Evolutionary conservation across 2,113 vertebrate genomes (phyloP).

Genomic region (Brevimyrus niger): DNA sequence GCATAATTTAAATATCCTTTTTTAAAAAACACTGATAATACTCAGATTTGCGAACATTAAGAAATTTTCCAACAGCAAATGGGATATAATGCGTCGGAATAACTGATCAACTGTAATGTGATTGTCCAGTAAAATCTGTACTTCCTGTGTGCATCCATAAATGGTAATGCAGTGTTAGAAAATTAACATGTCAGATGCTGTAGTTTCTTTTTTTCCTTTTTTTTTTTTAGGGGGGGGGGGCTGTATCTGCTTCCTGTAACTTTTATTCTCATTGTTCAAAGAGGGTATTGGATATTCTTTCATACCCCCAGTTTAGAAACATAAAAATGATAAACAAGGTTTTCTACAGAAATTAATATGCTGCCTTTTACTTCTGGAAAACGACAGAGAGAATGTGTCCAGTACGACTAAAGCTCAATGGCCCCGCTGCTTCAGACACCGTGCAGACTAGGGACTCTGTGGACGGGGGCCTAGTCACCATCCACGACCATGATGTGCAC

Average conservation of each 20-base stretch:
- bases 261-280: neutral
- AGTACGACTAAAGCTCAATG: neutral
- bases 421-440: neutral
- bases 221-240: neutral
- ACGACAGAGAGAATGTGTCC: neutral
- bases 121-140: neutral
- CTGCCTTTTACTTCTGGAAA: neutral
- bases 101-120: neutral
- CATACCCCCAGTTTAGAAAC: neutral
- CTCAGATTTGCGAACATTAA: neutral
- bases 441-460: neutral
- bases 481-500: constrained; percentile 70
- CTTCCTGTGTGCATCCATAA: neutral
- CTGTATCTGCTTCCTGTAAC: neutral
- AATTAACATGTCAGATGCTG: neutral
- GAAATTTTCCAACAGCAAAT: neutral
- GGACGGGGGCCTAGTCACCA: constrained; percentile 15
- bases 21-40: neutral
- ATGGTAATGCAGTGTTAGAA: neutral
- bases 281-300: neutral
- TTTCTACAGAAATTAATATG: neutral
- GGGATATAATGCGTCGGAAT: neutral
- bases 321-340: neutral
- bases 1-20: neutral
- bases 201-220: neutral